phyloP scores from a whole-genome alignment of 2,888 invertebrate species.

The Rhodophaea formosa region DNA sequence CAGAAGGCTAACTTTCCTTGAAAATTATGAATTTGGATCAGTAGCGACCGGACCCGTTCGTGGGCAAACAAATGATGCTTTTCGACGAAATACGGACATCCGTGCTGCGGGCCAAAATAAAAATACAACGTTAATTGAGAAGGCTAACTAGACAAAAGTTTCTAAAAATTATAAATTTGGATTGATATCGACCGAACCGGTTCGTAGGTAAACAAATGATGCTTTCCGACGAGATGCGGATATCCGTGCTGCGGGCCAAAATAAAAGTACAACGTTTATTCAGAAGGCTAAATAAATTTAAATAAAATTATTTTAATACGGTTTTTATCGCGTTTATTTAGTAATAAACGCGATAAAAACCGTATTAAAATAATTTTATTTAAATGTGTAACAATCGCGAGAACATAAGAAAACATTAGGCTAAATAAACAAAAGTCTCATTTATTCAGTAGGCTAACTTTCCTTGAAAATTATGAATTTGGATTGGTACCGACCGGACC shows the following conservation, averaged over 20 bases:
- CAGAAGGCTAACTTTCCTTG: slow-evolving; percentile 54
- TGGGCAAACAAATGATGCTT: slow-evolving; percentile 57
- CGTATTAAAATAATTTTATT: too few relatives aligned
- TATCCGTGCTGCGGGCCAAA: slow-evolving; percentile 45
- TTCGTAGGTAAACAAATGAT: slow-evolving; percentile 57
- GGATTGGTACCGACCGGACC: slow-evolving; percentile 54
- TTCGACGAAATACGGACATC: slow-evolving; percentile 49
- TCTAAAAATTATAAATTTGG: slow-evolving; percentile 54
- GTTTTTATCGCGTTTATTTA: too few relatives aligned
- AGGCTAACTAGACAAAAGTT: too few relatives aligned
- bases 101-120: slow-evolving; percentile 37
- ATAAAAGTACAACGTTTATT: slow-evolving; percentile 8
- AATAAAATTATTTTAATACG: too few relatives aligned
- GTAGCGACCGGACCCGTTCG: slow-evolving; percentile 52
- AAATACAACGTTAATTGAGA: slow-evolving; percentile 19
- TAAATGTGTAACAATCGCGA: too few relatives aligned
- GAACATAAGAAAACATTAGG: too few relatives aligned
- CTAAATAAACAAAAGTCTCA: not conserved
- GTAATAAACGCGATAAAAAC: too few relatives aligned
- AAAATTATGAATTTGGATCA: slow-evolving; percentile 57
- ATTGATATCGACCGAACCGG: slow-evolving; percentile 55
- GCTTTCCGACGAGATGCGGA: slow-evolving; percentile 46
- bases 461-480: slow-evolving; percentile 57
- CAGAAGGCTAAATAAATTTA: slow-evolving; percentile 6
- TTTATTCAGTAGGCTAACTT: too few relatives aligned